Evolutionary conservation across 2,888 invertebrate genomes (phyloP), one percentile per base, ranked within the genome.

Genomic region (Trichopria drosophilae): DNA sequence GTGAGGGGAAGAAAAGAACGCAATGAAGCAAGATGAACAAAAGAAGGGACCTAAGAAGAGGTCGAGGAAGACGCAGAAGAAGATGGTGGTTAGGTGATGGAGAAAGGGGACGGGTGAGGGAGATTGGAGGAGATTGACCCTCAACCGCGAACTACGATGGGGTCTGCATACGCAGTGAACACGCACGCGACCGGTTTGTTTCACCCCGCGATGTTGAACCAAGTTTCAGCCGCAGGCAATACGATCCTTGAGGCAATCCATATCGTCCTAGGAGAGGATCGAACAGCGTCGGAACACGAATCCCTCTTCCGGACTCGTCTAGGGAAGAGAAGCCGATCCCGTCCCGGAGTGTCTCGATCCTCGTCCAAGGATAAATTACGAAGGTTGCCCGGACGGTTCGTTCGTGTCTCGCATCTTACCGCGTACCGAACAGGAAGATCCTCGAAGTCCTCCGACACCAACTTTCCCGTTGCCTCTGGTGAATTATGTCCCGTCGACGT

Each of bases 121-220:
- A 49, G 53, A 57, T 46, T 56, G 63, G 67, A 71, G 71, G 71
- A 69, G 71, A 72, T 71, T 70, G 71, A 72, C 69, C 71, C 71
- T 68, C 69, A 6, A 55, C 55, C 53, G n/a, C n/a, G n/a, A n/a
- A n/a, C n/a, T n/a, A n/a, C n/a, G n/a, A n/a, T n/a, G 60, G 65
- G 63, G 62, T 65, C 63, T 53, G 46, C 53, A 55, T 63, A 65
- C 62, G 66, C 65, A 63, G 62, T 36, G 53, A 64, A 67, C 62
- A 69, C 66, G 68, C 68, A 66, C 65, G 67, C 69, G 71, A 71
- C 71, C 71, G 69, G 71, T 71, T 71, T 71, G 65, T 68, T 69
- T 71, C 68, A 69, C 66, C 70, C 68, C 63, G 64, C 65, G 64
- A 66, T 69, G 67, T 64, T 71, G 69, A 69, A 68, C 67, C 66